Base-by-base conservation (phyloP, 1,140 invertebrate species). In the Argopecten irradians region DNA sequence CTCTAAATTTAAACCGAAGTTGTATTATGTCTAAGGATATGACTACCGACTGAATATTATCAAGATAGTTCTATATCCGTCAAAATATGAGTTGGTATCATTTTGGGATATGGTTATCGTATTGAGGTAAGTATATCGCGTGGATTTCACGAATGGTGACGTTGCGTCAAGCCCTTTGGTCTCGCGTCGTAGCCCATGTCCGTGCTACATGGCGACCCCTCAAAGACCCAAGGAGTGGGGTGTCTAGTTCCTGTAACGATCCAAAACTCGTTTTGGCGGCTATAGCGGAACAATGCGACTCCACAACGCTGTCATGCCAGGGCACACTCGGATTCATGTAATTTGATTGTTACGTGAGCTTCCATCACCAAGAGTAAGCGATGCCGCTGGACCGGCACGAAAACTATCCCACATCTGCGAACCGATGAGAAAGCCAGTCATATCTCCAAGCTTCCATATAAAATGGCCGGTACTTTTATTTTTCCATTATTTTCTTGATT, bases 331-430 rank as follows among this genome's bases (percentile, higher is more conserved):
- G 55, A 71, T 71, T 71, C 55, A 71, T 71, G 55, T 71, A 71
- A 71, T 71, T 71, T 71, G 55, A 71, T 71, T 71, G 55, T 71
- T 71, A 71, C 55, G 55, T 71, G 55, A 71, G 55, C 55, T 71
- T 71, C 55, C 55, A 71, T 71, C 55, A 71, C 55, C 55, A 71
- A 71, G 55, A 71, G 55, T 71, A 71, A 71, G 55, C 55, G 55
- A 71, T 71, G 55, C n/a, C 55, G 55, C 22, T n/a, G 55, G 55
- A 71, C 55, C 55, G 55, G 55, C 55, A 71, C 55, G 55, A 71
- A 71, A 71, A 71, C 55, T 71, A 71, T 71, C 55, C 55, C 55
- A 71, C 55, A 71, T 71, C 55, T 71, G 55, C 55, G 22, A 71
- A 28, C 55, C 55, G 55, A 71, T 71, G 55, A 71, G 55, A 71